A percentile compares a stretch with the other conserved stretches of the same genome.
These are phyloP conservation scores for Xanthorhoe spadicearia DNA, from an alignment of 2,888 invertebrate genomes.

Conservation along the genomic window DNA sequence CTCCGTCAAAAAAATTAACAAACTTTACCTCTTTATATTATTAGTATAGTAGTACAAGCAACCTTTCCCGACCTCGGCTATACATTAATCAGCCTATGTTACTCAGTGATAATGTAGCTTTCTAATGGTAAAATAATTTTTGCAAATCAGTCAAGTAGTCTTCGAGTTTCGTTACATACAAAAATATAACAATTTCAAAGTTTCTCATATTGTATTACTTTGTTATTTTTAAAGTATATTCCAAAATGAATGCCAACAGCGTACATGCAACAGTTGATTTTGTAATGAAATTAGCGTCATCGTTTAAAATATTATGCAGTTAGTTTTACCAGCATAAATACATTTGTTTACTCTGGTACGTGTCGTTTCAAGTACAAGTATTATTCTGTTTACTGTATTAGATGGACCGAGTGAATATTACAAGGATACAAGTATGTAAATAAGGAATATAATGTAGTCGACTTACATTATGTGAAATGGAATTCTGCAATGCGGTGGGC, in stretches of 20 bases:
- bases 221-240: background rate
- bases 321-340: constrained; percentile 7
- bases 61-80: too few relatives aligned
- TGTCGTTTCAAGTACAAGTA: constrained; percentile 7
- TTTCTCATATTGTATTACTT: background rate
- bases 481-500: constrained; percentile 79
- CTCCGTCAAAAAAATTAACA: too few relatives aligned
- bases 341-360: constrained; percentile 7
- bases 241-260: background rate
- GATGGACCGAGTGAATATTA: constrained; percentile 12
- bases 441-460: constrained; percentile 20
- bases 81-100: too few relatives aligned
- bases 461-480: constrained; percentile 79
- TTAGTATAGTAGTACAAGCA: too few relatives aligned
- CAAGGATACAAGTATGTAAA: constrained; percentile 17
- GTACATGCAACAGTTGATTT: constrained; percentile 9
- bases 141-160: too few relatives aligned
- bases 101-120: too few relatives aligned
- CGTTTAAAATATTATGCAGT: constrained; percentile 18
- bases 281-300: constrained; percentile 20
- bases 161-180: too few relatives aligned
- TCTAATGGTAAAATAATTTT: too few relatives aligned
- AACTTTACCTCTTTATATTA: too few relatives aligned
- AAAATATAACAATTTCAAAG: too few relatives aligned
- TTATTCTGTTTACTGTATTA: constrained; percentile 6